These are phyloP conservation scores for Haemorhous mexicanus DNA, from an alignment of 2,113 vertebrate genomes.

Conservation along the genomic window DNA sequence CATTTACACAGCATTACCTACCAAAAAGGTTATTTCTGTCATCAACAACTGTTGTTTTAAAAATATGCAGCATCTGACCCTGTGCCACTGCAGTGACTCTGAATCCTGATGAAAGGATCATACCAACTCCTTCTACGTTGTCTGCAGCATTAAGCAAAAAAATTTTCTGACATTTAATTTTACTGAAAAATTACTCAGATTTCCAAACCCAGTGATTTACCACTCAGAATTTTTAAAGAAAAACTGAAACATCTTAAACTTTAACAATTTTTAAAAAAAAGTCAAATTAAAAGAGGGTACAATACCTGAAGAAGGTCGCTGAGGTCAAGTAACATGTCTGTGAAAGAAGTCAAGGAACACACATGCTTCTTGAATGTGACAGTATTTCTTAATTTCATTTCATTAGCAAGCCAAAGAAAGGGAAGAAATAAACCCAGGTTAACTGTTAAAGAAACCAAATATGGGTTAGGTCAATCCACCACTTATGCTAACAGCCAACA, in stretches of 20 bases:
- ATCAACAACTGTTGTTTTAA: background rate
- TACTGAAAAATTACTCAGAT: background rate
- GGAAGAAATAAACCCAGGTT: background rate
- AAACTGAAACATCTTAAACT: background rate
- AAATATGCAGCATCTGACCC: background rate
- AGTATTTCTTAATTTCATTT: background rate
- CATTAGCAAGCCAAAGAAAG: background rate
- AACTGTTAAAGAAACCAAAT: background rate
- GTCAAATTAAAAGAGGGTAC: background rate
- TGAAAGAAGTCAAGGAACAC: conserved; percentile 70
- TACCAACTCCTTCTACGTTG: background rate
- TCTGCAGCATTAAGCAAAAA: background rate
- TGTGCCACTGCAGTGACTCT: background rate
- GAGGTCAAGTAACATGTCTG: conserved; percentile 98
- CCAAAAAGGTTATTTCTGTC: conserved; percentile 4
- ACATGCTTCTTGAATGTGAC: background rate
- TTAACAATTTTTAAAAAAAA: background rate
- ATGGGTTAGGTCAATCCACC: background rate
- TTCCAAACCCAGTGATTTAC: background rate
- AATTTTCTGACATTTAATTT: background rate
- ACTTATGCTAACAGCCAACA: background rate
- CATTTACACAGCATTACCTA: background rate
- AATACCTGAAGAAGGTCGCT: conserved; percentile 94
- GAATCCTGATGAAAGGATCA: background rate
- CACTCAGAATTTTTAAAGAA: background rate